Evolutionary conservation across 2,888 invertebrate genomes (phyloP), one percentile per base, ranked within the genome.

Genomic region (Oxytorus armatus): DNA sequence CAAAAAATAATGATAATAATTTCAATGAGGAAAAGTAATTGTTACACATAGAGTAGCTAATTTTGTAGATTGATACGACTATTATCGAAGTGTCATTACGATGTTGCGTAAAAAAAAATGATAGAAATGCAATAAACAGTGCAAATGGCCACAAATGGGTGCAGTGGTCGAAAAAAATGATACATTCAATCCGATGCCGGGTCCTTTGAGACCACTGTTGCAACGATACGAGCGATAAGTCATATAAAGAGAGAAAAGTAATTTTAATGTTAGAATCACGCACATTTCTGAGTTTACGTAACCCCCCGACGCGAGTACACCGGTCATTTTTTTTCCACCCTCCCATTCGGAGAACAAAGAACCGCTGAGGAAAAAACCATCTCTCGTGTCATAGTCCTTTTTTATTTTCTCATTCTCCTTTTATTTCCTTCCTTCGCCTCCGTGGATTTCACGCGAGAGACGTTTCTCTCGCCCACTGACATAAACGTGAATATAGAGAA

Each of bases 341-440:
- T 79, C 53, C 79, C 75, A 75, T n/a, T n/a, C n/a, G 65, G 75
- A 75, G 79, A 76, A 76, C 75, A 79, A 79, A 76, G 66, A 29
- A 33, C 49, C 51, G 61, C 23, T 49, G 63, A 70, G 65, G 57
- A 51, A n/a, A n/a, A n/a, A n/a, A 75, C 33, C 47, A 25, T 44
- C 72, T 55, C 63, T 53, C 10, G 55, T 39, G n/a, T 49, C 36
- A 44, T 18, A 14, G 25, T 59, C 36, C 21, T 23, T 33, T 33
- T 53, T 21, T 25, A 3, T 65, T n/a, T 61, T 29, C 44, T 7
- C 47, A 47, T 74, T 49, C 39, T 49, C 29, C 55, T 16, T 68
- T 42, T 18, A 39, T 49, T 8, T 23, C 53, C 36, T 61, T 23
- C 14, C 47, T 14, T 57, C 57, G 44, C 49, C 53, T 61, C 53